Evolutionary conservation across 2,797 vertebrate genomes (phyloP).

Genomic region (Lagocephalus sceleratus): DNA sequence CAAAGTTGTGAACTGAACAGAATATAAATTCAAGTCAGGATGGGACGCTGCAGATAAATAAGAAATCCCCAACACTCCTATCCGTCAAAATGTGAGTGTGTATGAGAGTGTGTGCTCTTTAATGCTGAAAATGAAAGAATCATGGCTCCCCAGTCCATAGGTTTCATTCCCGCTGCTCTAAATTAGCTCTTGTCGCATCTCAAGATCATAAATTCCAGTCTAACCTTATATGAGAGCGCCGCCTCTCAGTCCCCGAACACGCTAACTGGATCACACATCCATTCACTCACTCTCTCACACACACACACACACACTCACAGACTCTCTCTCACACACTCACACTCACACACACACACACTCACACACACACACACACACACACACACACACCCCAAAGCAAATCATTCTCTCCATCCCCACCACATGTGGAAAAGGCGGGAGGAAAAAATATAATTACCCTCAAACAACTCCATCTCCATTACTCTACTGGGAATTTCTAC

Average conservation of each 20-base stretch:
- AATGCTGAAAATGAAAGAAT: constrained; percentile 62
- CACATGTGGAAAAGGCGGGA: constrained; percentile 75
- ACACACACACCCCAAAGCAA: constrained; percentile 65
- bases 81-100: constrained; percentile 8
- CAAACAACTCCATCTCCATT: constrained; percentile 85
- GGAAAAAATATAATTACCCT: constrained; percentile 87
- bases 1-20: constrained; percentile 27
- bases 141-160: constrained; percentile 43
- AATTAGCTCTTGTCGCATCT: constrained; percentile 62
- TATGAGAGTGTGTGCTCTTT: constrained; percentile 19
- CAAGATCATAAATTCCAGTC: constrained; percentile 75
- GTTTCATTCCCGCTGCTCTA: constrained; percentile 63
- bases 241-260: constrained; percentile 81
- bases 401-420: constrained; percentile 76
- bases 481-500: constrained; percentile 82
- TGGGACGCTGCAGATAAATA: constrained; percentile 22
- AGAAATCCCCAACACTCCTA: constrained; percentile 9
- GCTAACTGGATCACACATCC: constrained; percentile 83
- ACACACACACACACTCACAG: constrained; percentile 36
- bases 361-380: constrained; percentile 67
- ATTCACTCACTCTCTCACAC: no score
- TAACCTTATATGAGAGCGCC: constrained; percentile 84
- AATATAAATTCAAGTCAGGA: constrained; percentile 31
- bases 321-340: constrained; percentile 48
- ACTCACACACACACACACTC: constrained; percentile 42